These are phyloP conservation scores for Petrocephalus sullivani DNA, from an alignment of 2,797 vertebrate species.

Conservation along the genomic window DNA sequence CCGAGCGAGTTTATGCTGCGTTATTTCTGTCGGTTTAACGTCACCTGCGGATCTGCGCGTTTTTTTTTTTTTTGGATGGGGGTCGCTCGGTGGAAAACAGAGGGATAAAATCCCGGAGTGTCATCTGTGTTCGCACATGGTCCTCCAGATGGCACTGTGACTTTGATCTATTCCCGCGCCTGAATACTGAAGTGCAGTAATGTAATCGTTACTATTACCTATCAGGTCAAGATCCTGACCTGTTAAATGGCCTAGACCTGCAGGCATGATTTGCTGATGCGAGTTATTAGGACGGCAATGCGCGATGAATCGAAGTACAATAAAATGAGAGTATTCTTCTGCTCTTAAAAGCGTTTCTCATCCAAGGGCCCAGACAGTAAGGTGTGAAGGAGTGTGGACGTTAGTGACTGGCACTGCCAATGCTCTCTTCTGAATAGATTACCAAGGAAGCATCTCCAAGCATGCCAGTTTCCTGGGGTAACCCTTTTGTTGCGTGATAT, in stretches of 20 bases:
- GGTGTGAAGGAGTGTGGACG: not conserved
- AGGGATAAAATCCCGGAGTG: not conserved
- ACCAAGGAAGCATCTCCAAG: not conserved
- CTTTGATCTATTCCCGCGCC: not conserved
- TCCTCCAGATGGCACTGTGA: not conserved
- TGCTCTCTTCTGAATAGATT: not conserved
- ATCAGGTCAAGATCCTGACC: not conserved
- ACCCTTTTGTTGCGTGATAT: not conserved
- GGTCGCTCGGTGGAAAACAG: not conserved
- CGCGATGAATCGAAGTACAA: not conserved
- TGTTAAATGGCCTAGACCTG: not conserved
- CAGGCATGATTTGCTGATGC: not conserved
- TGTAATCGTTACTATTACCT: not conserved
- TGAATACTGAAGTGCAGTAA: not conserved
- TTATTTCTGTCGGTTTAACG: not conserved
- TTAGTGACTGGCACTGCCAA: not conserved
- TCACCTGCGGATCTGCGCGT: not conserved
- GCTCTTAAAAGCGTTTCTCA: not conserved
- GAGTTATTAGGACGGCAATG: not conserved
- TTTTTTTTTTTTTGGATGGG: not conserved
- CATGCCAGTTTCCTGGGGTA: not conserved
- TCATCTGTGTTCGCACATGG: conserved; percentile 9
- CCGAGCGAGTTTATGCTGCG: not conserved
- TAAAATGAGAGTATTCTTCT: not conserved
- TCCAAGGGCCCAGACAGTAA: not conserved